Percentiles rank a stretch among this genome's conserved stretches.
phyloP scores from a whole-genome alignment of 2,113 vertebrate genomes.

The Myrmecophaga tridactyla region DNA sequence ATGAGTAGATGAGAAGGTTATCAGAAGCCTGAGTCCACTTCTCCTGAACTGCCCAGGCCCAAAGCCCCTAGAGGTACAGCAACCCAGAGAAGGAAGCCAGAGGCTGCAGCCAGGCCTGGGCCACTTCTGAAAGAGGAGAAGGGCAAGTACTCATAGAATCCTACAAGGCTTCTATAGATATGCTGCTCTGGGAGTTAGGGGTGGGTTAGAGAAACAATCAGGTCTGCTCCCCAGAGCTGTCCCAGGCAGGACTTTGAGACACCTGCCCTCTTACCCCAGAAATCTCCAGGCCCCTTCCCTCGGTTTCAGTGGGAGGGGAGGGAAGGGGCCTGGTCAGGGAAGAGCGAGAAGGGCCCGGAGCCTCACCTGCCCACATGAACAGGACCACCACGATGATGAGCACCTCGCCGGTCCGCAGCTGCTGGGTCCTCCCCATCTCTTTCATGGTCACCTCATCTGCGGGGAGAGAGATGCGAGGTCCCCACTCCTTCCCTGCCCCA shows the following conservation, averaged over 20 bases:
- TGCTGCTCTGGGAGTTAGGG: background rate
- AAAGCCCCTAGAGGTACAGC: background rate
- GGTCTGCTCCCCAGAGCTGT: background rate
- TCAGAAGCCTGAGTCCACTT: background rate
- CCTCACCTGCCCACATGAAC: slow-evolving; percentile 98
- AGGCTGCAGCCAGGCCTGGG: background rate
- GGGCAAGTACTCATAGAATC: background rate
- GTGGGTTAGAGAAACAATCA: background rate
- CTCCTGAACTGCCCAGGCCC: background rate
- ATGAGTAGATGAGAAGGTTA: background rate
- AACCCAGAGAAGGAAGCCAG: background rate
- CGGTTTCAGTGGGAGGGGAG: background rate
- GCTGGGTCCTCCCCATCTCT: slow-evolving; percentile 88
- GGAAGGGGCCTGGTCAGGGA: background rate
- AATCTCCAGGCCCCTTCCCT: background rate
- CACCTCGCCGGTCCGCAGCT: slow-evolving; percentile 93
- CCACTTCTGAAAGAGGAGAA: background rate
- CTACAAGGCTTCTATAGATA: background rate
- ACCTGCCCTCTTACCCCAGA: background rate
- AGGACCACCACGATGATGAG: slow-evolving; percentile 97
- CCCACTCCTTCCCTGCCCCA: background rate
- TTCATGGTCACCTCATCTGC: slow-evolving; percentile 95
- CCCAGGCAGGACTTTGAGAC: background rate
- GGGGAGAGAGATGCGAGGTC: slow-evolving; percentile 26
- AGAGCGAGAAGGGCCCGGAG: background rate